Conservation (phyloP, 2,797 vertebrate genomes). For the Anniella stebbinsi region DNA sequence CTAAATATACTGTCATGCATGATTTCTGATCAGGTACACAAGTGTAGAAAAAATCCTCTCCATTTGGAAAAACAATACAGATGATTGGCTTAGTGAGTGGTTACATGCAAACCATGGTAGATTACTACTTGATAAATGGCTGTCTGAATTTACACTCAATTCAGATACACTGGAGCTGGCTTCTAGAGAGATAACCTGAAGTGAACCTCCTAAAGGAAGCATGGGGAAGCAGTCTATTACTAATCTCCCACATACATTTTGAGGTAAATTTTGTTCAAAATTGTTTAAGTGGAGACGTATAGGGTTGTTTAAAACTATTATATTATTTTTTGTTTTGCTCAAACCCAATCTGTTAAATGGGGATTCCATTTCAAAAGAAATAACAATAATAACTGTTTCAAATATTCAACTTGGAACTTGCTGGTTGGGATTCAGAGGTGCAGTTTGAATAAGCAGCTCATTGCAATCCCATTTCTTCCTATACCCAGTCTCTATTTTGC, state of each 20-base stretch:
- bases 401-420: not conserved
- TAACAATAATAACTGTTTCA: not conserved
- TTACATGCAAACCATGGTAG: not conserved
- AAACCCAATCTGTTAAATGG: not conserved
- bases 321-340: no score
- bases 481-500: no score
- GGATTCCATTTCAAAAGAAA: not conserved
- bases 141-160: not conserved
- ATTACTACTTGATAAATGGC: not conserved
- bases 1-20: not conserved
- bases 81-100: not conserved
- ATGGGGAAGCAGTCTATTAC: not conserved
- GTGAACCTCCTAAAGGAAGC: not conserved
- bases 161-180: not conserved
- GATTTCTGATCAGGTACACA: not conserved
- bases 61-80: not conserved
- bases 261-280: not conserved
- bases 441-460: not conserved
- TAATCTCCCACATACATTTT: not conserved
- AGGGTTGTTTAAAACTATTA: not conserved
- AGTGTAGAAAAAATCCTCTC: no score
- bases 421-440: not conserved
- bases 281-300: not conserved
- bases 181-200: not conserved
- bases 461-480: not conserved